These are phyloP conservation scores for Lycodopsis pacificus DNA, from an alignment of 2,797 vertebrate genomes.

Conservation along the genomic window DNA sequence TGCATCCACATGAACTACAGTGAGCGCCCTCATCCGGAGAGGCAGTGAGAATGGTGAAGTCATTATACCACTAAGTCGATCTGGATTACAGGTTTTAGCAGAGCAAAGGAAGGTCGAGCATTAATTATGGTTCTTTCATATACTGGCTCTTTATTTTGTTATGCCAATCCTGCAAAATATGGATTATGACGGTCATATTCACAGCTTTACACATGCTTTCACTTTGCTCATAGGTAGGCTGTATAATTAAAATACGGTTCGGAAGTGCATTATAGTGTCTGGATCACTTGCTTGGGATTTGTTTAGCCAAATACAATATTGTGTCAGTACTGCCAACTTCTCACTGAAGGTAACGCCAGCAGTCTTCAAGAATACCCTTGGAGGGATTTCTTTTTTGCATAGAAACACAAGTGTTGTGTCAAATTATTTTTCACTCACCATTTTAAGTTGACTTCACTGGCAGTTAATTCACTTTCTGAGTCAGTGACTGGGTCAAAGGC, in stretches of 20 bases:
- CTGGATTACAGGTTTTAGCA: constrained; percentile 77
- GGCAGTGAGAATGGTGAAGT: constrained; percentile 57
- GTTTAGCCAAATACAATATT: neutral
- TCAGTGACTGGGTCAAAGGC: neutral
- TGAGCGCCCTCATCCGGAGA: constrained; percentile 30
- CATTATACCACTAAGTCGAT: constrained; percentile 74
- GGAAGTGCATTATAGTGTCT: constrained; percentile 11
- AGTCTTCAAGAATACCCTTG: neutral
- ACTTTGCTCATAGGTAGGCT: constrained; percentile 9
- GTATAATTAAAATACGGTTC: constrained; percentile 26
- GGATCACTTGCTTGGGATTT: constrained; percentile 15
- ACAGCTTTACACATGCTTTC: constrained; percentile 41
- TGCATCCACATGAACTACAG: constrained; percentile 49
- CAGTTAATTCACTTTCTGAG: constrained; percentile 6
- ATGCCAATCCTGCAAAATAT: constrained; percentile 64
- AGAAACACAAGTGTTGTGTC: constrained; percentile 3
- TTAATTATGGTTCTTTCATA: constrained; percentile 77
- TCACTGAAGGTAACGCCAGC: neutral
- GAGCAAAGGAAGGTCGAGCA: constrained; percentile 67
- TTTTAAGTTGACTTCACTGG: constrained; percentile 3
- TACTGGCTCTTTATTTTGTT: constrained; percentile 66
- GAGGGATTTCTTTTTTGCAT: neutral
- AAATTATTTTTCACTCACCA: neutral
- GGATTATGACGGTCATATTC: constrained; percentile 65
- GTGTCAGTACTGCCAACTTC: neutral